Conservation (phyloP, 2,113 vertebrate genomes). For the Gracilinanus agilis region DNA sequence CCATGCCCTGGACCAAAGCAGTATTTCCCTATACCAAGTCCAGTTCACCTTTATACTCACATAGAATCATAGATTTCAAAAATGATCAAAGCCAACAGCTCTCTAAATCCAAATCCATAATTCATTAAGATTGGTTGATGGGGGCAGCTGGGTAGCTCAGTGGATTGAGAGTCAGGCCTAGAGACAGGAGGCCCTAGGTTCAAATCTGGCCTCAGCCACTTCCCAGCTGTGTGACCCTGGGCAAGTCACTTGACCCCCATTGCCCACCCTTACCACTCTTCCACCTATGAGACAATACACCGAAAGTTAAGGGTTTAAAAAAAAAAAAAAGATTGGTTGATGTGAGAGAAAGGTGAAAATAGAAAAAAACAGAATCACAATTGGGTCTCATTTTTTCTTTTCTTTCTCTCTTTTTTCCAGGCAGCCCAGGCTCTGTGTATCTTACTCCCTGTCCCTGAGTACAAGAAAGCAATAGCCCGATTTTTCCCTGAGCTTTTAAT, state of each 20-base stretch:
- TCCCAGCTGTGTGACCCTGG: too few species aligned
- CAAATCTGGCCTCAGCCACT: too few species aligned
- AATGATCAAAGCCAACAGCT: background rate
- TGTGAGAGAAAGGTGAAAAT: background rate
- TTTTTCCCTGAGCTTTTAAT: constrained; percentile 73
- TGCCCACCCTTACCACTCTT: too few species aligned
- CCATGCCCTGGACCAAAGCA: background rate
- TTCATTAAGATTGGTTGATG: background rate
- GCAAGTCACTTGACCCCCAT: too few species aligned
- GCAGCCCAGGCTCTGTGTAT: constrained; percentile 73
- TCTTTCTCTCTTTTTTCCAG: constrained; percentile 37
- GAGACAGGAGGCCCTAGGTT: too few species aligned
- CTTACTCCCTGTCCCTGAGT: constrained; percentile 53
- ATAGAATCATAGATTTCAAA: background rate
- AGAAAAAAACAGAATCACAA: background rate
- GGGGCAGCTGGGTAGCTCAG: too few species aligned
- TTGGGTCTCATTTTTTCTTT: background rate
- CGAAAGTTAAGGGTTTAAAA: background rate
- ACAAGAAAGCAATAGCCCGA: constrained; percentile 62
- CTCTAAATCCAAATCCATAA: background rate
- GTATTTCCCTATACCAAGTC: background rate
- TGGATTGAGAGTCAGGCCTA: too few species aligned
- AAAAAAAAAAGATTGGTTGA: background rate
- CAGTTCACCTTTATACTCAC: background rate
- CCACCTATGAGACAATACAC: too few species aligned